These are phyloP conservation scores for Melikaiella ostensackeni DNA, from an alignment of 2,888 invertebrate species.

Conservation along the genomic window DNA sequence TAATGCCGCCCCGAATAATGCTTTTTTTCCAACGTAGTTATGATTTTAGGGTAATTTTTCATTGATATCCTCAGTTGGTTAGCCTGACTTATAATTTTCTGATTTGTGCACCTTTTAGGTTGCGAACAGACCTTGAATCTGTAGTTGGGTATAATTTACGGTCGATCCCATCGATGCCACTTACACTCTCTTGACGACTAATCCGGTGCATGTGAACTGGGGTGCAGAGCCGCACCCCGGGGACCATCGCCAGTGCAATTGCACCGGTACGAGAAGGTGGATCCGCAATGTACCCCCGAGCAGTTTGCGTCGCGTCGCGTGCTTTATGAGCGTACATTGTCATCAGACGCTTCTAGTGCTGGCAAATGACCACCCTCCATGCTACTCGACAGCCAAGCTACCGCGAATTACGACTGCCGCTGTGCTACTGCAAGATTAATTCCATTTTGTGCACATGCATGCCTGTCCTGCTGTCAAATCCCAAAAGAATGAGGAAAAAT, in stretches of 20 bases:
- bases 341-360: constrained; percentile 59
- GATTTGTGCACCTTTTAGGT: background rate
- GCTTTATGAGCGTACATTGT: constrained; percentile 65
- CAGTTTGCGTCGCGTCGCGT: constrained; percentile 58
- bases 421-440: constrained; percentile 25
- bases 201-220: constrained; percentile 58
- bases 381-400: constrained; percentile 57
- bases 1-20: no score
- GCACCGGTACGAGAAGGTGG: constrained; percentile 40
- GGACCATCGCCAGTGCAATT: constrained; percentile 47
- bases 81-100: no score
- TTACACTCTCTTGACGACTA: constrained; percentile 67
- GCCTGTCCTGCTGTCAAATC: background rate
- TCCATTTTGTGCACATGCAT: background rate
- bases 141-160: constrained; percentile 64
- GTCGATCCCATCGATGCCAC: constrained; percentile 64
- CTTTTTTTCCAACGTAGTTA: no score
- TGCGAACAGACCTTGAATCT: background rate
- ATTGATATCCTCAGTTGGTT: no score
- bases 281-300: constrained; percentile 53
- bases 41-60: no score
- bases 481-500: background rate
- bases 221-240: constrained; percentile 43
- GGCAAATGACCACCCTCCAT: constrained; percentile 60
- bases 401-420: constrained; percentile 55